A percentile compares a stretch with the other conserved stretches of the same genome.
These are phyloP conservation scores for Lasiommata megera DNA, from an alignment of 2,888 invertebrate genomes.

Conservation along the genomic window DNA sequence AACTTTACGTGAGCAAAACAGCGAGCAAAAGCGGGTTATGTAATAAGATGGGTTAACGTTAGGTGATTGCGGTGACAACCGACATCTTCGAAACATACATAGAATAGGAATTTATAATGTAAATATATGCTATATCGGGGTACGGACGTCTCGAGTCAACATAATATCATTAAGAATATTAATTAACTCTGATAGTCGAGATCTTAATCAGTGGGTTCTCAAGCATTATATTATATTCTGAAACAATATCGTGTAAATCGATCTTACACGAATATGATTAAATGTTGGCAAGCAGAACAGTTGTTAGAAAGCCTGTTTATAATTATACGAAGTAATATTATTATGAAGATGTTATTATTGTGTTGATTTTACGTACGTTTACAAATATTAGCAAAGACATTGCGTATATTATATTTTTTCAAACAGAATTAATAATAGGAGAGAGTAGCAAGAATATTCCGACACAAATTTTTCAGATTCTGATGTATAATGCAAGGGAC, in stretches of 20 bases:
- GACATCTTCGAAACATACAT: not conserved
- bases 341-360: not conserved
- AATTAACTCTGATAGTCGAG: no score
- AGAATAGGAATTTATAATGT: conserved; percentile 7
- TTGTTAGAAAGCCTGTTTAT: no score
- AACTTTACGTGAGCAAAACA: no score
- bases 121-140: not conserved
- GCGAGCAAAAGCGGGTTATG: no score
- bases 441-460: conserved; percentile 9
- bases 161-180: no score
- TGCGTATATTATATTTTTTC: not conserved
- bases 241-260: no score
- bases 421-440: not conserved
- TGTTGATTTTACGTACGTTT: not conserved
- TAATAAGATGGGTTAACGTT: conserved; percentile 7
- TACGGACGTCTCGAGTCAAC: not conserved
- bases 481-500: conserved; percentile 15
- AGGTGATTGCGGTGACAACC: conserved; percentile 9
- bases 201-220: no score
- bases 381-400: not conserved
- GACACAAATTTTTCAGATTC: conserved; percentile 15
- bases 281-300: no score
- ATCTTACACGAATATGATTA: no score
- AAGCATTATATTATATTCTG: no score
- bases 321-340: no score